Base-by-base conservation (phyloP, 2,797 vertebrate species). In the Margarornis squamiger region DNA sequence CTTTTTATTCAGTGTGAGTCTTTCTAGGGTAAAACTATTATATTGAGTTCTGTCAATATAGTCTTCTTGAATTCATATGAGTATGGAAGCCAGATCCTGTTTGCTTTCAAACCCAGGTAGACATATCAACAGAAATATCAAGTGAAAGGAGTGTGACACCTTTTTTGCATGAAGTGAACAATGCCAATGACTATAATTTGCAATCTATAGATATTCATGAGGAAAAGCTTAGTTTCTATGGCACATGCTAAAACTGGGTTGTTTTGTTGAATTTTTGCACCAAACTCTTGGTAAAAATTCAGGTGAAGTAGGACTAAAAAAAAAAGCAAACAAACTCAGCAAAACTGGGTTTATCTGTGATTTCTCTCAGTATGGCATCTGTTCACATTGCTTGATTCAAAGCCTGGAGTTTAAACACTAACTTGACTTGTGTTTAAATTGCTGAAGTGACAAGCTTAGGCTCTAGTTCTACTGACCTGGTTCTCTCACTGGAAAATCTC, bases 81-180 rank as follows among this genome's bases (percentile, higher is more conserved):
- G 23, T 38, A 4, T 27, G 32, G 84, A 79, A 83, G 51, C 14
- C 61, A 80, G 61, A 45, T 80, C 29, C 72, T 88, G 30, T 81
- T 92, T 94, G 58, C 70, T 91, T 85, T 86, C 78, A 91, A 68
- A 77, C 21, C 18, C 54, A 78, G 67, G 65, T 55, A 88, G 30
- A 48, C 27, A n/a, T 43, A 74, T 68, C 55, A 80, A 43, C 46
- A 95, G 77, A 82, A 94, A 59, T 54, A 93, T 20, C 45, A 71
- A 66, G 84, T 48, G 61, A 92, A 79, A 74, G 39, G 27, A 74
- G 70, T 34, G 36, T 86, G 75, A n/a, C 87, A 54, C 49, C 90
- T 92, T 94, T 92, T 87, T 89, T 68, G 38, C 66, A 57, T 61
- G 52, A 93, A 92, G 30, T 82, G 89, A 92, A 86, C 75, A 92